Base-by-base conservation (phyloP, 2,113 vertebrate species). In the Corynorhinus townsendii region DNA sequence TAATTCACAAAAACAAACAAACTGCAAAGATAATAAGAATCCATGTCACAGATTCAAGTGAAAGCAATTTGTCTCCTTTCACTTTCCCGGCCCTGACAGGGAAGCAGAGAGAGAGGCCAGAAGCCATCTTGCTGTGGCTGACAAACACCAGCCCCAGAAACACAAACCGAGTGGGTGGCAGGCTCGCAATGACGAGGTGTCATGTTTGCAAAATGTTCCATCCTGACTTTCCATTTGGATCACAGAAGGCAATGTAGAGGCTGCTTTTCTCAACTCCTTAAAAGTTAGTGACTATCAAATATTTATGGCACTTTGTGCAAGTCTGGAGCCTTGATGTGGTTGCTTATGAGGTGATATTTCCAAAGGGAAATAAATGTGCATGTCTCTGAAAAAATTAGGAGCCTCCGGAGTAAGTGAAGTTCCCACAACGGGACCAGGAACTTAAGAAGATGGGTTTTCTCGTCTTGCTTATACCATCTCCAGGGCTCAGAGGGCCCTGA, bases 241-340 rank as follows among this genome's bases (percentile, higher is more conserved):
- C 80, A 93, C 88, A 93, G 91, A 95, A 96, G 90, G 94, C 95
- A 52, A 26, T 4, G 43, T 0, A 85, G 82, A 95, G 88, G 82
- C 54, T 90, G 82, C 91, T 96, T 96, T 96, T 75, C 90, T 88
- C 92, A 69, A 92, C 85, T 92, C 75, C 75, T 90, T 85, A 43
- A 82, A 93, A 90, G 35, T 95, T 88, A 95, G 92, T 20, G 47
- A 93, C 79, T 62, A 94, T 96, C 62, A 97, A 96, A 89, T 83
- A 95, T 95, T 96, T 56, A 95, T 73, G 91, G 68, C 35, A 52
- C 62, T 92, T 59, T 77, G 85, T 73, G 43, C 64, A 79, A 86
- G 64, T 64, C 56, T 15, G 28, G 43, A 77, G 49, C 35, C 71
- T 19, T 35, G 85, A 64, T 16, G 49, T 1, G 30, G 76, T 33